These are phyloP conservation scores for Sebastes fasciatus DNA, from an alignment of 2,113 vertebrate species.

Conservation along the genomic window DNA sequence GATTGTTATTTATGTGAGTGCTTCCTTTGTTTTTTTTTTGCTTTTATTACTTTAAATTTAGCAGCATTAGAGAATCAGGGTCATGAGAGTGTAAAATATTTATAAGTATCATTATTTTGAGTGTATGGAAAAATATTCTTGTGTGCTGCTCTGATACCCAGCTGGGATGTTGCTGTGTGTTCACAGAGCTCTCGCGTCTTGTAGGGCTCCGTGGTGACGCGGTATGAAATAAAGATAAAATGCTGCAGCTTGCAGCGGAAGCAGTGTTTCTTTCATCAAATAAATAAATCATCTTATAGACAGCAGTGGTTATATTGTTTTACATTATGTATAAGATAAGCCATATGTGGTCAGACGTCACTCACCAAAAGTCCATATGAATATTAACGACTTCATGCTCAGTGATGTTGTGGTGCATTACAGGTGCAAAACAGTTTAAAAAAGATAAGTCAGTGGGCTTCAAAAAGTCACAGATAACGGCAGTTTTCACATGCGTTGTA, in stretches of 20 bases:
- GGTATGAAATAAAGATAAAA: constrained; percentile 32
- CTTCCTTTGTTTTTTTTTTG: constrained; percentile 6
- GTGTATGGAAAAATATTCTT: neutral
- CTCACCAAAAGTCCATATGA: neutral
- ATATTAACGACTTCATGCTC: constrained; percentile 13
- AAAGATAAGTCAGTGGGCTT: constrained; percentile 15
- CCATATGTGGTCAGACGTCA: constrained; percentile 6
- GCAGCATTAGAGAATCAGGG: constrained; percentile 22
- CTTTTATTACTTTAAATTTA: constrained; percentile 15
- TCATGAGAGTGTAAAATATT: constrained; percentile 7
- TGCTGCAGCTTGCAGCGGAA: constrained; percentile 7
- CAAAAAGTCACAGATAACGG: neutral
- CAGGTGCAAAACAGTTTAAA: constrained; percentile 4
- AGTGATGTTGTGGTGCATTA: constrained; percentile 4
- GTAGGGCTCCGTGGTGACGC: neutral
- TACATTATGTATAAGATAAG: constrained; percentile 12
- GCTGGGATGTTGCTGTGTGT: constrained; percentile 17
- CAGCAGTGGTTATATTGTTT: constrained; percentile 13
- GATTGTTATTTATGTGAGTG: neutral
- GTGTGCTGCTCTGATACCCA: neutral
- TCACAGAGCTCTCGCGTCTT: constrained; percentile 4
- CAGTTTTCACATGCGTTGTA: neutral
- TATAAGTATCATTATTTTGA: constrained; percentile 24
- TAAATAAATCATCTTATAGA: constrained; percentile 1
- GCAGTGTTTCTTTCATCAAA: constrained; percentile 1